These are phyloP conservation scores for Drusus annulatus DNA, from an alignment of 1,140 invertebrate genomes.

Conservation along the genomic window DNA sequence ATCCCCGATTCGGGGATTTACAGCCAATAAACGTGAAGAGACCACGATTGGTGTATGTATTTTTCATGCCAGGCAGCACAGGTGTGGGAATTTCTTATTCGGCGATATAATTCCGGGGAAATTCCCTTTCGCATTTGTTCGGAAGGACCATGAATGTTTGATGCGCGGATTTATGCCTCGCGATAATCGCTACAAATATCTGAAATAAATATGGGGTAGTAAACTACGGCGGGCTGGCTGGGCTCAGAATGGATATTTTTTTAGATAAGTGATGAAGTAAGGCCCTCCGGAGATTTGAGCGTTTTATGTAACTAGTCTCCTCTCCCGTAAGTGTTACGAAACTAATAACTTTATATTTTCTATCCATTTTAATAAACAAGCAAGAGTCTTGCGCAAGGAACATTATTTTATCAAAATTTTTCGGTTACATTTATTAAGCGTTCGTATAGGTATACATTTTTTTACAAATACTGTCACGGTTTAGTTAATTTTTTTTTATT, in stretches of 20 bases:
- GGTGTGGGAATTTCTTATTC: conserved; percentile 45
- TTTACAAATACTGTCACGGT: too few species aligned
- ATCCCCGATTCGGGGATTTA: conserved; percentile 49
- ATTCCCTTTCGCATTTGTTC: conserved; percentile 28
- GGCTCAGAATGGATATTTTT: neutral
- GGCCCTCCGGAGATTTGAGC: neutral
- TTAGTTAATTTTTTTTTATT: too few species aligned
- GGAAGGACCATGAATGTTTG: conserved; percentile 27
- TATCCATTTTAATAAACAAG: too few species aligned
- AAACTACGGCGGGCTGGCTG: neutral
- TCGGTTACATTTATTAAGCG: too few species aligned
- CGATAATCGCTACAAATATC: conserved; percentile 29
- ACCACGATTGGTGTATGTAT: conserved; percentile 53
- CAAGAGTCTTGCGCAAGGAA: too few species aligned
- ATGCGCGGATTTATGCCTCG: conserved; percentile 18
- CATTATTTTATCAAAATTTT: too few species aligned
- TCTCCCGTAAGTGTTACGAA: too few species aligned
- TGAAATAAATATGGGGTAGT: conserved; percentile 19
- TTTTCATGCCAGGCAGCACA: conserved; percentile 50
- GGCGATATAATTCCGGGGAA: conserved; percentile 25
- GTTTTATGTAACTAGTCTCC: neutral
- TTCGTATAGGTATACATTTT: too few species aligned
- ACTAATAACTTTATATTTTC: too few species aligned
- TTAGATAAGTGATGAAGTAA: conserved; percentile 21
- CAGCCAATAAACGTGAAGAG: conserved; percentile 55